Conservation (phyloP, 2,113 vertebrate genomes). For the Nibea albiflora region DNA sequence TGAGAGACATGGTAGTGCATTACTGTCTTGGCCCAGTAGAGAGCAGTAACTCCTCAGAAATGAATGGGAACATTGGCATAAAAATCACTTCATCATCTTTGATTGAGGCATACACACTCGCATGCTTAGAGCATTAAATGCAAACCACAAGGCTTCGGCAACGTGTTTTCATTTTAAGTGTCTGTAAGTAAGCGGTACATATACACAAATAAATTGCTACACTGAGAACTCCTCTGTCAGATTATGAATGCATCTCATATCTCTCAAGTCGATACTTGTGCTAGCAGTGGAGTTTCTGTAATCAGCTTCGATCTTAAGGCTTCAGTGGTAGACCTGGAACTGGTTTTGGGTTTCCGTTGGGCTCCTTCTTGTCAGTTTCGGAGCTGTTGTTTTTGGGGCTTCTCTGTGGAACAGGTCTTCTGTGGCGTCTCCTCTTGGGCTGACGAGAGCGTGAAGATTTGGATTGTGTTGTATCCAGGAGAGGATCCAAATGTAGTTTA, state of each 20-base stretch:
- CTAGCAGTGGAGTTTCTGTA: slow-evolving; percentile 3
- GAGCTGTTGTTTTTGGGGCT: slow-evolving; percentile 58
- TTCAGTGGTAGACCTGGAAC: slow-evolving; percentile 58
- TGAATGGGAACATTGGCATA: slow-evolving; percentile 27
- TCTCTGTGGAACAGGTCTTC: slow-evolving; percentile 60
- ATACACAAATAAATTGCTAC: slow-evolving; percentile 32
- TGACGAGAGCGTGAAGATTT: slow-evolving; percentile 41
- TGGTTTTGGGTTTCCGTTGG: slow-evolving; percentile 73
- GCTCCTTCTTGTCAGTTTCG: slow-evolving; percentile 47
- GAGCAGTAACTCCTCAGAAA: slow-evolving; percentile 60
- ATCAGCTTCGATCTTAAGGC: slow-evolving; percentile 42
- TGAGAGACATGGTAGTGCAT: slow-evolving; percentile 44
- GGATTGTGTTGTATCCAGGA: slow-evolving; percentile 61
- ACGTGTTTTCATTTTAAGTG: slow-evolving; percentile 40
- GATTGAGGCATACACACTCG: slow-evolving; percentile 58
- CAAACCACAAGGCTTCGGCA: slow-evolving; percentile 60
- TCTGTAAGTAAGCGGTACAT: slow-evolving; percentile 46
- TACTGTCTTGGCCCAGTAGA: slow-evolving; percentile 61
- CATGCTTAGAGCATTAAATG: slow-evolving; percentile 71
- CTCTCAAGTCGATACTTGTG: slow-evolving; percentile 28
- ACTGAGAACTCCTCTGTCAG: slow-evolving; percentile 17
- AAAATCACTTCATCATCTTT: slow-evolving; percentile 49
- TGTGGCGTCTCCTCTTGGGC: slow-evolving; percentile 78
- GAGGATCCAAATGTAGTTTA: slow-evolving; percentile 79
- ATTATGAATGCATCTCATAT: slow-evolving; percentile 13